Base-by-base conservation (phyloP, 1,140 invertebrate genomes). In the Bombus difficillimus region DNA sequence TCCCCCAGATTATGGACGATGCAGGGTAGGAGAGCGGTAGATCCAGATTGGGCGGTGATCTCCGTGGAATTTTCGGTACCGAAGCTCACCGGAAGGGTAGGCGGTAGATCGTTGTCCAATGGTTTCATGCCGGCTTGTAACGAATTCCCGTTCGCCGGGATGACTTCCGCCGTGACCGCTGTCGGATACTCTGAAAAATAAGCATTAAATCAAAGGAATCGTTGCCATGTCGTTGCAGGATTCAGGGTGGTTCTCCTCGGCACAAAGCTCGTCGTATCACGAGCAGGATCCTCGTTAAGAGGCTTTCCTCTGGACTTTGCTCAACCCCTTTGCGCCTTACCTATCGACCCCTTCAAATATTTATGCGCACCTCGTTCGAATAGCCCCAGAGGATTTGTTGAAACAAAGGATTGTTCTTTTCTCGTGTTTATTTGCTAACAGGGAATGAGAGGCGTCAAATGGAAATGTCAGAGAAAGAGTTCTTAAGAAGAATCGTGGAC, bases 1-100 rank as follows among this genome's bases (percentile, higher is more conserved):
- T 98, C 97, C 74, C 97, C 97, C 88, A 98, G 97, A 93, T 98
- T 98, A 90, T 97, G 97, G 53, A 98, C 97, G 73, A 97, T 96
- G 94, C 98, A 98, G 22, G 97, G 97, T 62, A 98, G 95, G 43
- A 98, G 95, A 6, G 98, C 97, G 6, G 97, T 98, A 73, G 97
- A 97, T 25, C 97, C 97, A 68, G 97, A 97, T 94, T 98, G 98
- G 81, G 97, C 97, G 39, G 96, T 97, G 85, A 98, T 96, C 53
- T 97, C 95, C 1, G 97, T 98, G 81, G 97, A 97, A 93, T 98
- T 98, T 90, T 97, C 97, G 34, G 98, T 98, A 64, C 96, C 96
- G 92, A 98, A 98, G 92, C 96, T 96, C 95, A 97, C 97, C 84
- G 96, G 94, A 59, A 94, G 81, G 47, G 94, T 94, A 5, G 94